These are phyloP conservation scores for Lobophora halterata DNA, from an alignment of 2,888 invertebrate genomes.

Conservation along the genomic window DNA sequence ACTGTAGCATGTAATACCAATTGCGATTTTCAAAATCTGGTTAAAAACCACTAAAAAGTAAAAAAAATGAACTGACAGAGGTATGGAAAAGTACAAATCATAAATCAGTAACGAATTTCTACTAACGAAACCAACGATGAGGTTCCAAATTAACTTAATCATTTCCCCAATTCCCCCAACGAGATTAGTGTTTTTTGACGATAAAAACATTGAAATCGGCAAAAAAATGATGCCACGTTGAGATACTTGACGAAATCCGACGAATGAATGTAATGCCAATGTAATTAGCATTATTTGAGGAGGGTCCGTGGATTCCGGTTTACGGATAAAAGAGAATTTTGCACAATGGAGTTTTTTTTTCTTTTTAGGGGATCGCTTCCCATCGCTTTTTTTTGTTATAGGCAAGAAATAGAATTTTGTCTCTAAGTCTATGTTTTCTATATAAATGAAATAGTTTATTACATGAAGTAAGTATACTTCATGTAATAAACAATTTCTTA, in stretches of 20 bases:
- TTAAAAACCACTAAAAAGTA: too few relatives aligned
- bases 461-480: too few relatives aligned
- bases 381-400: not conserved
- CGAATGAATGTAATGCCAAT: conserved; percentile 79
- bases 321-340: conserved; percentile 72
- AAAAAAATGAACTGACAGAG: too few relatives aligned
- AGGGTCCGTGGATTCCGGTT: conserved; percentile 76
- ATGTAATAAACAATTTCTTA: too few relatives aligned
- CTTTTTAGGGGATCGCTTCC: conserved; percentile 30
- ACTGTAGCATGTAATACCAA: too few relatives aligned
- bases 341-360: conserved; percentile 65
- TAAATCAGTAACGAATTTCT: too few relatives aligned
- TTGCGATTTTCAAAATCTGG: too few relatives aligned
- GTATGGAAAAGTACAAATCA: too few relatives aligned
- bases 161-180: conserved; percentile 39
- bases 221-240: conserved; percentile 64
- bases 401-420: too few relatives aligned
- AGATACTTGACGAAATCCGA: conserved; percentile 72
- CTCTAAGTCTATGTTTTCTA: too few relatives aligned
- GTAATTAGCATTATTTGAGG: conserved; percentile 77
- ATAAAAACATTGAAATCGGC: conserved; percentile 54
- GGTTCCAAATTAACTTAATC: conserved; percentile 1
- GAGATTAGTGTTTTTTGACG: conserved; percentile 62
- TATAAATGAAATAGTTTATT: too few relatives aligned
- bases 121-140: too few relatives aligned